Evolutionary conservation across 2,113 vertebrate genomes (phyloP), one percentile per base, ranked within the genome.

Genomic region (Setophaga petechia): DNA sequence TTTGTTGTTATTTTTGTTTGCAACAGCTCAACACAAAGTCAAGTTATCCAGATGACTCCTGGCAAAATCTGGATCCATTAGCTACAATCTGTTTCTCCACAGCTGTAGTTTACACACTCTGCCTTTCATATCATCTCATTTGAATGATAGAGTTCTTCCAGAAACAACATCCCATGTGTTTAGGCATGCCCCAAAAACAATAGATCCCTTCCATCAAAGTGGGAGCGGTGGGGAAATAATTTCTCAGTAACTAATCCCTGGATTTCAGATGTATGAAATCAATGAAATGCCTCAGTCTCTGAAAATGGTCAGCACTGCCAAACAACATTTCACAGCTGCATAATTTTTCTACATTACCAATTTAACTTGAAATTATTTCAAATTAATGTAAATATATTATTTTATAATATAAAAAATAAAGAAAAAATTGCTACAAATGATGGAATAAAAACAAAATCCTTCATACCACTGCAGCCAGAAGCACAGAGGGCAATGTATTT

Each of bases 241-340:
- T 96, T 89, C 93, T 92, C 90, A 90, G 80, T 76, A 88, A 92
- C 80, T 94, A 96, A 94, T 92, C 92, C 86, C 89, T 93, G 90
- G 80, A 96, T 96, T 97, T 97, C 88, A 96, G 76, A 92, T 82
- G 86, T 87, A 94, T 87, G 73, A 87, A 95, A 93, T 92, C 86
- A 90, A 84, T 81, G 69, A 93, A 94, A 77, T 61, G 72, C 73
- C 73, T 93, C 52, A 37, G 41, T 84, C 65, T 75, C 41, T 75
- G 80, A 90, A 94, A 84, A 88, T 7, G 44, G 39, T 21, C 41
- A 67, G 37, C 31, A 14, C n/a, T 95, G 61, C 44, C 69, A 81
- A 92, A 84, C 21, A 67, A 7, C 46, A 51, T 92, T 88, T 95
- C 79, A 87, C 25, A 93, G 85, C 31, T 78, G n/a, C 22, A 25